phyloP scores from a whole-genome alignment of 2,888 invertebrate genomes.

The Willowsia nigromaculata region DNA sequence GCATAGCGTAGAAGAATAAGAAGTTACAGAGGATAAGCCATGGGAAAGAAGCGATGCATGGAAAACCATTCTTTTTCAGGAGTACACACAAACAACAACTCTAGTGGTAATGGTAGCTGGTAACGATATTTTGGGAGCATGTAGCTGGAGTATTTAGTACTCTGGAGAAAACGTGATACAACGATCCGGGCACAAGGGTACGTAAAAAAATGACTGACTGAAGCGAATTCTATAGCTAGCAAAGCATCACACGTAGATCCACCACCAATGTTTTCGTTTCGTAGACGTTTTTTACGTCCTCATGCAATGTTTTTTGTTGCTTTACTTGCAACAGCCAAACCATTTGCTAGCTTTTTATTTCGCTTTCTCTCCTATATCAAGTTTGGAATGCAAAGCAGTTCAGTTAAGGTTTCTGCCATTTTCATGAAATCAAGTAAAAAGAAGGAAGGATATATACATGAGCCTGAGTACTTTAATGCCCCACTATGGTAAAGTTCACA shows the following conservation, averaged over 20 bases:
- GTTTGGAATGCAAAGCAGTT: conserved; percentile 46
- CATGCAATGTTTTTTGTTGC: neutral
- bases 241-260: conserved; percentile 6
- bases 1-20: conserved; percentile 8
- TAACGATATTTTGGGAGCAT: conserved; percentile 31
- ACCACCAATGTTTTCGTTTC: neutral
- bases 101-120: neutral
- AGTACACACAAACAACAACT: conserved; percentile 16
- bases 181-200: conserved; percentile 46
- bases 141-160: conserved; percentile 38
- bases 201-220: conserved; percentile 47
- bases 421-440: conserved; percentile 55
- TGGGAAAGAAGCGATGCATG: conserved; percentile 48
- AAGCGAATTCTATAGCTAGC: conserved; percentile 22
- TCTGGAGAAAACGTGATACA: conserved; percentile 62
- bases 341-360: conserved; percentile 28
- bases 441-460: conserved; percentile 22
- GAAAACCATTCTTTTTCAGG: conserved; percentile 40
- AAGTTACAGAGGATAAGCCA: conserved; percentile 27
- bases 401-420: conserved; percentile 30
- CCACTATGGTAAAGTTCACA: conserved; percentile 35
- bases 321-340: conserved; percentile 27
- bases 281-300: neutral
- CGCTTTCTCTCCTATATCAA: neutral
- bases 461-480: conserved; percentile 47